Evolutionary conservation across 2,113 vertebrate species (phyloP).

Genomic region (Erinaceus europaeus): DNA sequence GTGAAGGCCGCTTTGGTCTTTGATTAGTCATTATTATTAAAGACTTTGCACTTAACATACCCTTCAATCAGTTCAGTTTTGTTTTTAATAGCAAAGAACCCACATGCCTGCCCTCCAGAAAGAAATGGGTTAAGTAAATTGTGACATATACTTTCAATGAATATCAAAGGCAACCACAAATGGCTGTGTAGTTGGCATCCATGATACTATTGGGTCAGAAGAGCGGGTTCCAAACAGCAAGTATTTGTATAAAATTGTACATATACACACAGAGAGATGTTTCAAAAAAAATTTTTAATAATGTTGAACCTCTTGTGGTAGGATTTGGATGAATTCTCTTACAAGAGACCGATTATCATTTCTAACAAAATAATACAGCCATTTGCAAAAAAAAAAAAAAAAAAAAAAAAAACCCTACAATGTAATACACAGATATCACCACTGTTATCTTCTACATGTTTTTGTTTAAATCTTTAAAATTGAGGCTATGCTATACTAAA

Average conservation of each 20-base stretch:
- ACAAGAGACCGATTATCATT: not conserved
- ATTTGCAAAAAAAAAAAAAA: not conserved
- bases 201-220: slow-evolving; percentile 29
- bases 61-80: not conserved
- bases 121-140: slow-evolving; percentile 1
- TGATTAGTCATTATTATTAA: slow-evolving; percentile 9
- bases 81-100: slow-evolving; percentile 35
- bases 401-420: not conserved
- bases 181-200: not conserved
- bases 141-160: not conserved
- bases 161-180: not conserved
- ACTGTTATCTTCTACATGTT: not conserved
- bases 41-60: not conserved
- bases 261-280: not conserved
- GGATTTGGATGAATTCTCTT: not conserved
- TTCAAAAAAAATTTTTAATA: not conserved
- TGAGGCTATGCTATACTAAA: not conserved
- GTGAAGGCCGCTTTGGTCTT: not conserved
- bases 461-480: not conserved
- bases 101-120: not conserved
- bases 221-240: slow-evolving; percentile 3
- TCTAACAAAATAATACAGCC: slow-evolving; percentile 27
- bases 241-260: slow-evolving; percentile 5
- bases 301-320: not conserved
- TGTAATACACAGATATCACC: not conserved